A percentile compares a stretch with the other conserved stretches of the same genome.
phyloP scores from a whole-genome alignment of 2,797 vertebrate genomes.

The Euthynnus affinis region DNA sequence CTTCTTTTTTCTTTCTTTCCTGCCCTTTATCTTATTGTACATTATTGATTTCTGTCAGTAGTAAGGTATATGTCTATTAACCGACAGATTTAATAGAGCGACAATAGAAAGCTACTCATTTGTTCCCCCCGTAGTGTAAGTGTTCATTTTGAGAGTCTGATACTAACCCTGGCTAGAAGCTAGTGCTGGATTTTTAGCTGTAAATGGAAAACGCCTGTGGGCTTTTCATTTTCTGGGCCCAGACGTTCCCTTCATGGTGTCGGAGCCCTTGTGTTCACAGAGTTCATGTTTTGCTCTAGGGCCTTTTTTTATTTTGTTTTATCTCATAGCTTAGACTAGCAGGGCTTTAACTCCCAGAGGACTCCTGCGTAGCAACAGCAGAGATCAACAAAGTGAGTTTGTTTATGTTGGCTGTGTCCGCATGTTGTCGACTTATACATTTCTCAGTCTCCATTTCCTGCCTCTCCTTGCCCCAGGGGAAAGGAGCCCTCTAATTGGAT shows the following conservation, averaged over 20 bases:
- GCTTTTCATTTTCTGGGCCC: constrained; percentile 99
- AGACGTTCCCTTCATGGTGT: constrained; percentile 99
- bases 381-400: constrained; percentile 99
- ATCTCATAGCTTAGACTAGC: constrained; percentile 99
- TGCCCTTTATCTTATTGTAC: constrained; percentile 71
- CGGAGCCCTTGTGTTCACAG: constrained; percentile 99
- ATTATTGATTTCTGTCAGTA: constrained; percentile 82
- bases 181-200: constrained; percentile 98
- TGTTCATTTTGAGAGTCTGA: constrained; percentile 99
- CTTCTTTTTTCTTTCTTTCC: constrained; percentile 14
- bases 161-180: constrained; percentile 99
- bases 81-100: constrained; percentile 84
- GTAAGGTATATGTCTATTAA: constrained; percentile 84
- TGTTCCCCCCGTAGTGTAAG: constrained; percentile 85
- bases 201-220: constrained; percentile 99
- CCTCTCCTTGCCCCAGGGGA: constrained; percentile 97
- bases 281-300: constrained; percentile 99
- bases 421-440: constrained; percentile 99
- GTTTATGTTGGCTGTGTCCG: constrained; percentile 99
- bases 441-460: constrained; percentile 99
- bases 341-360: constrained; percentile 98
- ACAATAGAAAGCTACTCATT: constrained; percentile 85
- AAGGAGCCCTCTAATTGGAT: constrained; percentile 98
- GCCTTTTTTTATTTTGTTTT: constrained; percentile 93
- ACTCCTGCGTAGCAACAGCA: constrained; percentile 98